Percentiles rank a stretch among this genome's conserved stretches.
phyloP scores from a whole-genome alignment of 2,113 vertebrate species.

The Taurulus bubalis region DNA sequence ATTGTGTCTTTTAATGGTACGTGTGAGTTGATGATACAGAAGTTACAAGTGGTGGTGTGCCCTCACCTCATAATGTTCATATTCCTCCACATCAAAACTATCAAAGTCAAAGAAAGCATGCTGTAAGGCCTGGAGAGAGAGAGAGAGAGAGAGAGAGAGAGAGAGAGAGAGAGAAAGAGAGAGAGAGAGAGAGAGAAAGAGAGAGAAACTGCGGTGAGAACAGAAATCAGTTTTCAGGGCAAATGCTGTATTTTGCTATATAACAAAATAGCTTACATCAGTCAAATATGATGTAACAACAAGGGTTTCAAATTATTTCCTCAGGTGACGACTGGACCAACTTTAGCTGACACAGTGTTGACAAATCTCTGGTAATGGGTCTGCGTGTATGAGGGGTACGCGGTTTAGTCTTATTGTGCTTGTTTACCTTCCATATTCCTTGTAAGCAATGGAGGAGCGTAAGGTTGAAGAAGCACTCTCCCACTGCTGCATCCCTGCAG shows the following conservation, averaged over 20 bases:
- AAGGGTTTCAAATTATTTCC: neutral
- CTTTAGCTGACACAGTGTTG: neutral
- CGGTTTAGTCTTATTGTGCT: neutral
- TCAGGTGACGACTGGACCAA: neutral
- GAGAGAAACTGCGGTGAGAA: neutral
- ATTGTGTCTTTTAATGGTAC: neutral
- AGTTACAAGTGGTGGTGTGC: neutral
- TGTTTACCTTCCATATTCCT: slow-evolving; percentile 91
- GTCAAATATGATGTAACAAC: neutral
- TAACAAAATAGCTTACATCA: neutral
- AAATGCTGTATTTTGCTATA: neutral
- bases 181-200: neutral
- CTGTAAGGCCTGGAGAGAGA: slow-evolving; percentile 85
- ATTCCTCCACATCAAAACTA: slow-evolving; percentile 92
- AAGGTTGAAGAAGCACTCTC: slow-evolving; percentile 90
- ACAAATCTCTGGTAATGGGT: neutral
- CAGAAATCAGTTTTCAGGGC: neutral
- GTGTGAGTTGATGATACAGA: neutral
- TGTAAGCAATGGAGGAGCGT: slow-evolving; percentile 93
- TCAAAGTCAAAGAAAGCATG: slow-evolving; percentile 94
- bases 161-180: neutral
- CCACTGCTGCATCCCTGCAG: slow-evolving; percentile 92
- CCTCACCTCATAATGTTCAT: slow-evolving; percentile 94
- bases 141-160: neutral
- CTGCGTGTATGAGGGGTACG: neutral